Conservation (phyloP, 2,888 invertebrate species). For the Hypercompe scribonia region DNA sequence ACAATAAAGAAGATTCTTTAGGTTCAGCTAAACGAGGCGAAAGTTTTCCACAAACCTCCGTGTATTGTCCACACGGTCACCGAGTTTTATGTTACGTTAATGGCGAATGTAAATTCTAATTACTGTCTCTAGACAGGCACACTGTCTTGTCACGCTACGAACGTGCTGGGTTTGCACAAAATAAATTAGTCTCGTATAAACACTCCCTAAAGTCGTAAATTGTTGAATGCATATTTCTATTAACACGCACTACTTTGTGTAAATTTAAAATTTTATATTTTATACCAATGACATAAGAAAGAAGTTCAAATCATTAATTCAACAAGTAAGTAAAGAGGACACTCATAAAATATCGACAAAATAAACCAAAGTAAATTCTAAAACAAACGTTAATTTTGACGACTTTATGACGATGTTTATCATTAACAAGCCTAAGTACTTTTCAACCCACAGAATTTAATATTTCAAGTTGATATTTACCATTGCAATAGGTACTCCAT, state of each 20-base stretch:
- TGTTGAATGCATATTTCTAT: not conserved
- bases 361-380: too few species aligned
- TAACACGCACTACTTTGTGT: not conserved
- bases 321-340: too few species aligned
- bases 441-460: too few species aligned
- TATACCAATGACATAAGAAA: too few species aligned
- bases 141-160: not conserved
- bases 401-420: too few species aligned
- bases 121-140: slow-evolving; percentile 1
- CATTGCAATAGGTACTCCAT: not conserved
- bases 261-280: not conserved
- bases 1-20: not conserved
- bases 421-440: too few species aligned
- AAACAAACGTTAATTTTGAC: too few species aligned
- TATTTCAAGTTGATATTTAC: not conserved
- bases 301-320: too few species aligned
- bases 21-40: not conserved
- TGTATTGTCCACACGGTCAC: not conserved
- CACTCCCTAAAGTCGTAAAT: not conserved
- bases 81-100: not conserved
- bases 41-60: not conserved
- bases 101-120: not conserved
- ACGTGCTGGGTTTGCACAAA: not conserved
- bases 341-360: too few species aligned
- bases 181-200: not conserved